A percentile compares a stretch with the other conserved stretches of the same genome.
phyloP scores from a whole-genome alignment of 2,797 vertebrate genomes.

The Agapornis canus region DNA sequence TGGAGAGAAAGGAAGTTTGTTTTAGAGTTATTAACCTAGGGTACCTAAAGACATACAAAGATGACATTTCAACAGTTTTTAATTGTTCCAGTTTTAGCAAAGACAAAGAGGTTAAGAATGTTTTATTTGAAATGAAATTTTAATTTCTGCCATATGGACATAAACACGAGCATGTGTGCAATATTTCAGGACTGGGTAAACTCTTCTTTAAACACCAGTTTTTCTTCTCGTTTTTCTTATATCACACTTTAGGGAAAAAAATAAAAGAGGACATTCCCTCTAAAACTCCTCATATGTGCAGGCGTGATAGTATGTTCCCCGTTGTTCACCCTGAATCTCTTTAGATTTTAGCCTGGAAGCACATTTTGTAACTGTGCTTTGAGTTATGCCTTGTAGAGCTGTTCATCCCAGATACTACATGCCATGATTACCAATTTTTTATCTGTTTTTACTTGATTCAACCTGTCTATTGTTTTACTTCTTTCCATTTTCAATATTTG shows the following conservation, averaged over 20 bases:
- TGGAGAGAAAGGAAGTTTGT: background rate
- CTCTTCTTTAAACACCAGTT: background rate
- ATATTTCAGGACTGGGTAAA: background rate
- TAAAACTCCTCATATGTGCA: background rate
- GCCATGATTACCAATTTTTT: background rate
- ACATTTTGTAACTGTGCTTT: background rate
- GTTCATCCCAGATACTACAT: background rate
- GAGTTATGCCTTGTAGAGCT: background rate
- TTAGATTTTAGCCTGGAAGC: background rate
- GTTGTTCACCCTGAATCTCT: background rate
- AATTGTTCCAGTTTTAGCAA: background rate
- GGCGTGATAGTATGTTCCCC: background rate
- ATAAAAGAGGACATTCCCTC: background rate
- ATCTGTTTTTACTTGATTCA: background rate
- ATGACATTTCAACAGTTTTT: background rate
- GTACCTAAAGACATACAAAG: background rate
- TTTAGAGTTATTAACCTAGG: background rate
- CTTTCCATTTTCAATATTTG: background rate
- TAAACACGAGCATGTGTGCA: rapidly evolving
- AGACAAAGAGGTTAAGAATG: background rate
- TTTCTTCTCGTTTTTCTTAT: background rate
- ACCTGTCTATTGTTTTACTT: background rate
- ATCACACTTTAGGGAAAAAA: background rate
- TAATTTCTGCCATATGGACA: rapidly evolving
- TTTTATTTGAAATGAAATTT: background rate